A percentile compares a stretch with the other conserved stretches of the same genome.
Evolutionary conservation across 2,888 invertebrate genomes (phyloP).

Genomic region (Lochmaea capreae): DNA sequence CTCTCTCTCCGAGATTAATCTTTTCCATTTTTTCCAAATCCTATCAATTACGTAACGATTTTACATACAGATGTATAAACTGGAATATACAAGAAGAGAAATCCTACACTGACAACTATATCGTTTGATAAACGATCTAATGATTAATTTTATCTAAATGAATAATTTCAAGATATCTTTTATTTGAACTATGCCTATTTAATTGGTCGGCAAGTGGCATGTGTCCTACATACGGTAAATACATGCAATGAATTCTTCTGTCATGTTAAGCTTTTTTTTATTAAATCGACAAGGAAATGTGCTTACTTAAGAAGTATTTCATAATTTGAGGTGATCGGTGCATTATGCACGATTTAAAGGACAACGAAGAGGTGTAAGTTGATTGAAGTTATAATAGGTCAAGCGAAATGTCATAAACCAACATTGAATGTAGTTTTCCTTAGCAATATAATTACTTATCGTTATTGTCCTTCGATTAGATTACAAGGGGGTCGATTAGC

Average conservation of each 20-base stretch:
- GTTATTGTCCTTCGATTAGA: too few species aligned
- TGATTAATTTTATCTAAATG: slow-evolving; percentile 33
- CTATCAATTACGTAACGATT: not conserved
- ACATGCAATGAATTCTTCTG: slow-evolving; percentile 24
- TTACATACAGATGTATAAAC: not conserved
- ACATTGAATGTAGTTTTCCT: not conserved
- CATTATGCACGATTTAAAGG: not conserved
- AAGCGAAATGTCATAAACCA: not conserved
- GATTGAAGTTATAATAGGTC: not conserved
- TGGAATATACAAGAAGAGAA: slow-evolving; percentile 7
- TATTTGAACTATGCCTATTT: slow-evolving; percentile 36
- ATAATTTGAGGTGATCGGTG: not conserved
- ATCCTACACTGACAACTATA: slow-evolving; percentile 32
- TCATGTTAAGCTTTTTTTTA: not conserved
- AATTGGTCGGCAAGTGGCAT: slow-evolving; percentile 40
- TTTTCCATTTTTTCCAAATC: not conserved
- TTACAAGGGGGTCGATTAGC: too few species aligned
- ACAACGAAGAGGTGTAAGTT: slow-evolving; percentile 3
- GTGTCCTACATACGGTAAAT: slow-evolving; percentile 37
- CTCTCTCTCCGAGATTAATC: not conserved
- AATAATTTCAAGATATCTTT: slow-evolving; percentile 30
- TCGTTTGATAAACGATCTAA: slow-evolving; percentile 31
- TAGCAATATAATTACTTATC: not conserved
- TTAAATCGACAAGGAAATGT: not conserved
- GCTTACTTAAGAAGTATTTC: not conserved